phyloP scores from a whole-genome alignment of 2,888 invertebrate species.

The Pollenia griseotomentosa region DNA sequence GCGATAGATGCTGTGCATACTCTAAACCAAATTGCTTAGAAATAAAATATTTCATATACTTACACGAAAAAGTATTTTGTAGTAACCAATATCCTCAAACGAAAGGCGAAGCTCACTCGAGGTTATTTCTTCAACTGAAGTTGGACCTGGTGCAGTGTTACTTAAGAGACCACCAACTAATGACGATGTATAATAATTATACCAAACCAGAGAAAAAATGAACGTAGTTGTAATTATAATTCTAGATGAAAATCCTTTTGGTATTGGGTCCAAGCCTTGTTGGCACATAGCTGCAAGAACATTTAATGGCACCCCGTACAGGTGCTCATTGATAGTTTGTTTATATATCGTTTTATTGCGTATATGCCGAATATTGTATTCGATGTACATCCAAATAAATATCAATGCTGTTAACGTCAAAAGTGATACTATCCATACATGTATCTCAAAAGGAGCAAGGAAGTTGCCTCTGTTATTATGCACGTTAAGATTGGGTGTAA shows the following conservation, averaged over 20 bases:
- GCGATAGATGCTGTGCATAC: too few relatives aligned
- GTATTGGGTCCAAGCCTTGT: constrained; percentile 81
- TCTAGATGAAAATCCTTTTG: constrained; percentile 77
- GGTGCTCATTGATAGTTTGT: not conserved
- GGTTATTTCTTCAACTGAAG: constrained; percentile 79
- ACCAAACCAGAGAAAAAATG: constrained; percentile 80
- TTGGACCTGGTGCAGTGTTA: constrained; percentile 80
- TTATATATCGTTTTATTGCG: not conserved
- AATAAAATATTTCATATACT: constrained; percentile 45
- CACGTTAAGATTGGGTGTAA: constrained; percentile 79
- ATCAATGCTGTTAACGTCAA: constrained; percentile 75
- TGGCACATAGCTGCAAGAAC: constrained; percentile 81
- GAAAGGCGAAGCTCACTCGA: constrained; percentile 80
- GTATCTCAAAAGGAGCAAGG: constrained; percentile 80
- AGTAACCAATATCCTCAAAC: constrained; percentile 83
- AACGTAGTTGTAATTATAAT: constrained; percentile 79
- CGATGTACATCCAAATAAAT: constrained; percentile 78
- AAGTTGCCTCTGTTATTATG: constrained; percentile 80
- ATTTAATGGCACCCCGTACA: constrained; percentile 74
- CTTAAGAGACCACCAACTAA: constrained; percentile 83
- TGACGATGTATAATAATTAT: constrained; percentile 83
- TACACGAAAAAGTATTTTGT: constrained; percentile 82
- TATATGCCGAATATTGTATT: constrained; percentile 34
- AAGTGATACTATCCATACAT: constrained; percentile 79
- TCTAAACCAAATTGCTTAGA: too few relatives aligned